Conservation (phyloP, 2,888 invertebrate species). For the Petrolisthes cinctipes region DNA sequence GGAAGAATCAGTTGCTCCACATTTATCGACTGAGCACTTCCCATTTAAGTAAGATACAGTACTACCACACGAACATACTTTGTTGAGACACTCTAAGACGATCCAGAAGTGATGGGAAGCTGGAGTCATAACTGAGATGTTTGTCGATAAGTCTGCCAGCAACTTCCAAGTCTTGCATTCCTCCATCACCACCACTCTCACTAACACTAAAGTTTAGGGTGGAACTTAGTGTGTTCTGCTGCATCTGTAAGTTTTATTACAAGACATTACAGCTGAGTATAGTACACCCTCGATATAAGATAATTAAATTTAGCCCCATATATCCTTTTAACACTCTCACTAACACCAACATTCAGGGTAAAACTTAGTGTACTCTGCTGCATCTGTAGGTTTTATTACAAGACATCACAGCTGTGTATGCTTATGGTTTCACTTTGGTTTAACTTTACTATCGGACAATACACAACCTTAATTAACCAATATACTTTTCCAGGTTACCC, state of each 20-base stretch:
- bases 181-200: constrained; percentile 39
- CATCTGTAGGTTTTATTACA: too few relatives aligned
- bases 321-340: not conserved
- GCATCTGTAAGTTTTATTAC: constrained; percentile 27
- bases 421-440: too few relatives aligned
- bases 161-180: constrained; percentile 74
- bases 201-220: constrained; percentile 39
- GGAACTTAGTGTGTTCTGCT: constrained; percentile 50
- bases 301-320: not conserved
- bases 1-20: too few relatives aligned
- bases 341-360: too few relatives aligned
- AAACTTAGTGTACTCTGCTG: too few relatives aligned
- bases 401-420: too few relatives aligned
- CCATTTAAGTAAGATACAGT: too few relatives aligned
- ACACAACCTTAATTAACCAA: too few relatives aligned
- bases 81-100: constrained; percentile 75
- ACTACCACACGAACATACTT: constrained; percentile 69
- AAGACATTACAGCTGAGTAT: not conserved
- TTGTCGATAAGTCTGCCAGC: constrained; percentile 86
- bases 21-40: too few relatives aligned
- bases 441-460: too few relatives aligned
- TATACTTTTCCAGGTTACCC: too few relatives aligned
- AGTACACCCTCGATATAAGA: not conserved
- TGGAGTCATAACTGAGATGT: constrained; percentile 78
- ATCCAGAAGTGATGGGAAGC: constrained; percentile 80